Base-by-base conservation (phyloP, 2,113 vertebrate species). In the Hippocampus abdominalis region DNA sequence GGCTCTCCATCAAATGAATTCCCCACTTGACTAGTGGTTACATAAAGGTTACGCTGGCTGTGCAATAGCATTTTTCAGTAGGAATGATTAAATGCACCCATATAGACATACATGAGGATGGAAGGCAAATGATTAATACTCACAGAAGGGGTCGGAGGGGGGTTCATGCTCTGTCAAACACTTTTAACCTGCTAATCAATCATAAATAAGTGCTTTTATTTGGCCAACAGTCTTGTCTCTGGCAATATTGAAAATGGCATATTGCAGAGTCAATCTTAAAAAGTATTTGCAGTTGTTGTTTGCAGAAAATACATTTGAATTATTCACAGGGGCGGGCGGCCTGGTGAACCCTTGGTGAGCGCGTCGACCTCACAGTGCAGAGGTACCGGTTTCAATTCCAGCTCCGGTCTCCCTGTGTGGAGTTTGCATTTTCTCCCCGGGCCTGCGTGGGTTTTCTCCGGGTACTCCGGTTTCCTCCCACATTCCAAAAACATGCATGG, bases 1-100 rank as follows among this genome's bases (percentile, higher is more conserved):
- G 86, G 86, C 81, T 87, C 85, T 90, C 84, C 87, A 87, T 89
- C 87, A 90, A 88, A 89, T 85, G 73, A 85, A 87, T 83, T 86
- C 81, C 84, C 80, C 76, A 81, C 80, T 88, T 75, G 62, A 85
- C 85, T 73, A 72, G 83, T 73, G 84, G 85, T 86, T 83, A 80
- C 87, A 87, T 86, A 86, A 89, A 88, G 85, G 89, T 88, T 82
- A 84, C 83, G 67, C 78, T 80, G 39, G 60, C 80, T 85, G 80
- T 83, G 86, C 82, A 79, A 85, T 77, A 80, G 88, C 84, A 74
- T 84, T 81, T 86, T 87, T 85, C 74, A 76, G 79, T 51, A 76
- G 82, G 80, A 87, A 80, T 85, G 87, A 87, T 86, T 87, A 81
- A 89, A 88, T 68, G 79, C 83, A 85, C 84, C 84, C 80, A 80